These are phyloP conservation scores for Anthrax anthrax DNA, from an alignment of 2,888 invertebrate species.

Conservation along the genomic window DNA sequence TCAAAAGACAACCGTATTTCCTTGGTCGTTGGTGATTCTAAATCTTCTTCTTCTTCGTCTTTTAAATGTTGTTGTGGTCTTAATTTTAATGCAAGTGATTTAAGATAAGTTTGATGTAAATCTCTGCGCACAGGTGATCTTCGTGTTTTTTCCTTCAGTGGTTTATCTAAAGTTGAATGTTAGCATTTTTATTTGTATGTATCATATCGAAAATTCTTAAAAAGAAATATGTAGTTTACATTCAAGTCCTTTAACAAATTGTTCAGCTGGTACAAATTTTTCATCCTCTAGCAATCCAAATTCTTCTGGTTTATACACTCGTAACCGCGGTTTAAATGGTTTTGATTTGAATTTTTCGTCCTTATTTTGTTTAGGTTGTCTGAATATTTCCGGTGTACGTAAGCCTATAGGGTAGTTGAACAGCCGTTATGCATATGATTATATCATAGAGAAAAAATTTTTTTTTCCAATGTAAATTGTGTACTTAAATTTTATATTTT, in stretches of 20 bases:
- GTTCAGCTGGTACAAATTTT: slow-evolving; percentile 9
- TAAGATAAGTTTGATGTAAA: not conserved
- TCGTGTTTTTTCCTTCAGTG: not conserved
- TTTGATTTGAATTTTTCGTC: not conserved
- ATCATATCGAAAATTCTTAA: no score
- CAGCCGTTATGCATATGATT: no score
- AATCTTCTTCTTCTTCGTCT: not conserved
- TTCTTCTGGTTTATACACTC: slow-evolving; percentile 11
- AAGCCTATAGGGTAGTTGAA: not conserved
- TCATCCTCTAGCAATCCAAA: slow-evolving; percentile 13
- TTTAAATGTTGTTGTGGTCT: not conserved
- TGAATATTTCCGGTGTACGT: slow-evolving; percentile 9
- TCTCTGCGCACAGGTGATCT: not conserved
- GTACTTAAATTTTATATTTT: no score
- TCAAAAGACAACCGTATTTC: slow-evolving; percentile 5
- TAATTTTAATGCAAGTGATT: not conserved
- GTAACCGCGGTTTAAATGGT: not conserved
- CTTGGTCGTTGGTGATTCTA: not conserved
- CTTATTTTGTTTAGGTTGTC: not conserved
- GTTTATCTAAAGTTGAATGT: slow-evolving; percentile 1
- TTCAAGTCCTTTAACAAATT: slow-evolving; percentile 5
- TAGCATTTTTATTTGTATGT: no score
- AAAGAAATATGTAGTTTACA: no score
- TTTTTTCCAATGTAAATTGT: no score
- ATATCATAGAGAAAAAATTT: no score